A percentile compares a stretch with the other conserved stretches of the same genome.
Conservation (phyloP, 2,888 invertebrate species). For the Mellilla xanthometata region DNA sequence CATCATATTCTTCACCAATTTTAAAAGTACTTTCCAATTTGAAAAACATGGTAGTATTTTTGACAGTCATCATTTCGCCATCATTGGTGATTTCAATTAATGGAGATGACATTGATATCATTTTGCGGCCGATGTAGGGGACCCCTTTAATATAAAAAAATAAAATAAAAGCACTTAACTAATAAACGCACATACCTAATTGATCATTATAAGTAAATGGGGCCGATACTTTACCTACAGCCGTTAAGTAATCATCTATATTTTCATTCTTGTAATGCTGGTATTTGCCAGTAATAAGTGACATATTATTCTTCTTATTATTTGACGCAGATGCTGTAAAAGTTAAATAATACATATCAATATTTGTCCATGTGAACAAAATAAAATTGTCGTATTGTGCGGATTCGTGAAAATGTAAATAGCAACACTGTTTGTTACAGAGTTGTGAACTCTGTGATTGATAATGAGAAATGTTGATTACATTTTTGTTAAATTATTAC, state of each 20-base stretch:
- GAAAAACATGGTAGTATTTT: conserved; percentile 34
- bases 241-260: conserved; percentile 84
- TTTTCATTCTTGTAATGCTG: conserved; percentile 85
- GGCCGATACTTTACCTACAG: too few species aligned
- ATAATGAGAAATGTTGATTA: too few species aligned
- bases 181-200: too few species aligned
- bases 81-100: conserved; percentile 66
- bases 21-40: conserved; percentile 47
- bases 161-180: too few species aligned
- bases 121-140: conserved; percentile 78
- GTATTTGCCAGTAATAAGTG: conserved; percentile 83
- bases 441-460: too few species aligned
- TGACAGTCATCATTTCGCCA: conserved; percentile 71
- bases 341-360: too few species aligned
- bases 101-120: conserved; percentile 74
- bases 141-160: conserved; percentile 69
- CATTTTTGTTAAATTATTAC: too few species aligned
- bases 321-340: neutral
- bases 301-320: conserved; percentile 66
- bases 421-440: too few species aligned
- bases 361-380: too few species aligned
- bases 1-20: conserved; percentile 77
- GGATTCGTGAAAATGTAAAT: too few species aligned
- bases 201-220: too few species aligned
- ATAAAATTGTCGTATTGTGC: too few species aligned